Evolutionary conservation across 2,888 invertebrate genomes (phyloP), one percentile per base, ranked within the genome.

Genomic region (Nipponacmea schrenckii): DNA sequence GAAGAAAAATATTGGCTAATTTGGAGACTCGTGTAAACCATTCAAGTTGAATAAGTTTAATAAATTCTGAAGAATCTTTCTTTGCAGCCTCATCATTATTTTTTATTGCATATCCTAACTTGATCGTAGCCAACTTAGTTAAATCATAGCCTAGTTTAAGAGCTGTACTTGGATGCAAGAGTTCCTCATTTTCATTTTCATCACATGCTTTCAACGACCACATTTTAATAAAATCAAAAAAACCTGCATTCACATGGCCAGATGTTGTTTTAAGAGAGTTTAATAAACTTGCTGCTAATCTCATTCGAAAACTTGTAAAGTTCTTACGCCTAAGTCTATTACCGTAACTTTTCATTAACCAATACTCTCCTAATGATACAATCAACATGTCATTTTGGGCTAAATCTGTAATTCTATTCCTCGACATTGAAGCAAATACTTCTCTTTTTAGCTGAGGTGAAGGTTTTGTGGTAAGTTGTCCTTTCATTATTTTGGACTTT

Each of bases 231-330:
- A 63, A 64, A 2, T 73, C 48, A 20, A 20, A 26, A 63, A 70
- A 27, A 63, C 67, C 8, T 56, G 44, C 46, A 26, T 63, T 46
- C 20, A 45, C 27, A 24, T 20, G 12, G 44, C 17, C 39, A 27
- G 45, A 24, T 31, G 56, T n/a, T 7, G 15, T 39, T 62, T 71
- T 69, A 8, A 73, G 31, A 27, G 68, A 15, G 45, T 63, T 24
- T n/a, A 73, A 66, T 7, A 75, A 50, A 2, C 75, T 17, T 67
- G 69, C 71, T 26, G 70, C 72, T 27, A 75, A 63, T 8, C 72
- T 48, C 75, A 75, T 75, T 15, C 73, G 68, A 70, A 68, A 75
- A 66, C 63, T 68, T 12, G 75, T n/a, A 31, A 68, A 72, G 24
- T 72, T 67, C 24, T 67, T 73, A 17, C 73, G 48, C 62, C 70